These are phyloP conservation scores for Andrena praecox DNA, from an alignment of 2,888 invertebrate species.

Conservation along the genomic window DNA sequence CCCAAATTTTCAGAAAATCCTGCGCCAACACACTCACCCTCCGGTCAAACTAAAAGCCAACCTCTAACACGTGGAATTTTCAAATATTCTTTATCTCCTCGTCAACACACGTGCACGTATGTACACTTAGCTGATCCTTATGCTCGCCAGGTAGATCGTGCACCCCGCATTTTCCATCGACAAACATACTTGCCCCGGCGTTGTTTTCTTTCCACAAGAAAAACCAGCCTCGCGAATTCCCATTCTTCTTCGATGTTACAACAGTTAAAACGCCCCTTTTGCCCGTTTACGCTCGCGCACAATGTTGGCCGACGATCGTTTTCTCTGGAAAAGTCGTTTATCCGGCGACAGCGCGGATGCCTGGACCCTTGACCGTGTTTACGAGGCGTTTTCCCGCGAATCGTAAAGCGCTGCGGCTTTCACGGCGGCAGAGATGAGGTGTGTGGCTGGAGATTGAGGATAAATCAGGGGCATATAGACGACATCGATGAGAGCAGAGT, in stretches of 20 bases:
- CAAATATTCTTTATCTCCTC: neutral
- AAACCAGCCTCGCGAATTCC: neutral
- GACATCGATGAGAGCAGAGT: too few relatives aligned
- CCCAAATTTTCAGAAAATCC: neutral
- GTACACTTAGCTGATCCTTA: too few relatives aligned
- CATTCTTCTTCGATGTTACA: neutral
- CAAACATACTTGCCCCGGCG: neutral
- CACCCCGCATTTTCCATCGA: neutral
- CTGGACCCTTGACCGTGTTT: neutral
- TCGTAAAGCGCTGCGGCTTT: neutral
- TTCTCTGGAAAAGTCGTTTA: constrained; percentile 5
- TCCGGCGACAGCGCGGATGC: neutral
- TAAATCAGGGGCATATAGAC: too few relatives aligned
- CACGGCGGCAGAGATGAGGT: neutral
- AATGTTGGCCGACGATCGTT: neutral
- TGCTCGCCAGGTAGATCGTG: too few relatives aligned
- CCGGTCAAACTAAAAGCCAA: neutral
- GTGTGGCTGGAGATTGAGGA: neutral
- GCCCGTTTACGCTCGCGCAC: neutral
- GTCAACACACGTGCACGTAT: too few relatives aligned
- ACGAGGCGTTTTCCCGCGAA: constrained; percentile 5
- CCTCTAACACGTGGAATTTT: neutral
- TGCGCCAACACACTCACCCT: neutral
- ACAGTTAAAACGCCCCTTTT: neutral
- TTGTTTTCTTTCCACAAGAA: neutral